Evolutionary conservation across 1,140 invertebrate genomes (phyloP).

Genomic region (Sinonovacula constricta): DNA sequence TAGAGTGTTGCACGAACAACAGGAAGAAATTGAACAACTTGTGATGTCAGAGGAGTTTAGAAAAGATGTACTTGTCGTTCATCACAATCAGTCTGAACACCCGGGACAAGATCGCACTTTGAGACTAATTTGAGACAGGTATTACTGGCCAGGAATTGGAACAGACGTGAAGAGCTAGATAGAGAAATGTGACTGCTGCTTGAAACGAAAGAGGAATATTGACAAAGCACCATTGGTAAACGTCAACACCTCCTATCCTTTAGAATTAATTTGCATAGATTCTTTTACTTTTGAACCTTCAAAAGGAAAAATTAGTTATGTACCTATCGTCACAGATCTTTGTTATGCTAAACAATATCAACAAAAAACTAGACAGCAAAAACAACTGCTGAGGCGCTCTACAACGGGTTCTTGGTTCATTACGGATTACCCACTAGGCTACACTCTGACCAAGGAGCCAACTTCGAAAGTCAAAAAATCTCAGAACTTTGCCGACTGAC

Average conservation of each 20-base stretch:
- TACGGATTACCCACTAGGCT: conserved; percentile 2
- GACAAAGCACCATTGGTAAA: too few species aligned
- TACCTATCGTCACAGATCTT: not conserved
- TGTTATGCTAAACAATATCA: not conserved
- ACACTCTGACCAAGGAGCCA: conserved; percentile 31
- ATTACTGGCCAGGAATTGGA: conserved; percentile 6
- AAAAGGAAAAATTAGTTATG: conserved; percentile 4
- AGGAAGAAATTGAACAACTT: conserved; percentile 1
- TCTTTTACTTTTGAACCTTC: conserved; percentile 5
- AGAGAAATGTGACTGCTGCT: not conserved
- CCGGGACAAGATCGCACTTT: conserved; percentile 2
- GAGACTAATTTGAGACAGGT: not conserved
- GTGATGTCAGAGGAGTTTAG: not conserved
- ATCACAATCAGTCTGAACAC: conserved; percentile 4
- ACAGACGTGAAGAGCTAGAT: conserved; percentile 7
- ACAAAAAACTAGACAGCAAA: conserved; percentile 2
- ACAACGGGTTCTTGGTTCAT: not conserved
- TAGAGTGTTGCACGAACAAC: not conserved
- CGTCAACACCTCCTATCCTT: not conserved
- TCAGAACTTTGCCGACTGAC: not conserved
- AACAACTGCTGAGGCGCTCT: conserved; percentile 23
- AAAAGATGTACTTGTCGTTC: not conserved
- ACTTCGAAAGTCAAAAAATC: conserved; percentile 27
- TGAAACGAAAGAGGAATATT: not conserved
- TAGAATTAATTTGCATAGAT: conserved; percentile 4